Evolutionary conservation across 2,888 invertebrate genomes (phyloP).

Genomic region (Eulithis prunata): DNA sequence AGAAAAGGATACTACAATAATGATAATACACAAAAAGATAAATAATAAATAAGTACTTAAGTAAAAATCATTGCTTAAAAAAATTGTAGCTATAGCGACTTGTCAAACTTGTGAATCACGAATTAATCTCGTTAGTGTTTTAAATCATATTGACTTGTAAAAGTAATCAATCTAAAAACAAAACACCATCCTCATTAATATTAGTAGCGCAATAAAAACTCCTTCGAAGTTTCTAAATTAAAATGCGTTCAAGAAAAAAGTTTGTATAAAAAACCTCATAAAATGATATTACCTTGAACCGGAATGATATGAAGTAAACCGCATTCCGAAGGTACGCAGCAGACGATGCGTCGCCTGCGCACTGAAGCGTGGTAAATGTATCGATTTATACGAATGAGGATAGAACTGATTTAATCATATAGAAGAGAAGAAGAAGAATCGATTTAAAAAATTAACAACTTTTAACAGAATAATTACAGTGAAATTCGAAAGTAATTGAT

Average conservation of each 20-base stretch:
- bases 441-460: no score
- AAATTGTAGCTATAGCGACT: no score
- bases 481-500: no score
- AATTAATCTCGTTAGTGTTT: no score
- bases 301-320: constrained; percentile 44
- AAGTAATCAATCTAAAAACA: background rate
- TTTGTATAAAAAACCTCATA: constrained; percentile 13
- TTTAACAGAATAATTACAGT: no score
- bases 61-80: no score
- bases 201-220: background rate
- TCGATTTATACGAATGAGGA: constrained; percentile 3
- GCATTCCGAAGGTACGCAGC: constrained; percentile 62
- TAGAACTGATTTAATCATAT: no score
- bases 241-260: background rate
- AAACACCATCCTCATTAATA: background rate
- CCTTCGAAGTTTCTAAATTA: background rate
- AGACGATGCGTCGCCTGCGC: constrained; percentile 69
- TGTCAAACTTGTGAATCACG: no score
- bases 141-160: background rate
- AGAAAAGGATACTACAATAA: no score
- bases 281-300: constrained; percentile 31
- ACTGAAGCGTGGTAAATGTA: constrained; percentile 8
- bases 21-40: no score
- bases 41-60: no score
- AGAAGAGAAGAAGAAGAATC: no score